Base-by-base conservation (phyloP, 1,140 invertebrate species). In the Temnothorax longispinosus region DNA sequence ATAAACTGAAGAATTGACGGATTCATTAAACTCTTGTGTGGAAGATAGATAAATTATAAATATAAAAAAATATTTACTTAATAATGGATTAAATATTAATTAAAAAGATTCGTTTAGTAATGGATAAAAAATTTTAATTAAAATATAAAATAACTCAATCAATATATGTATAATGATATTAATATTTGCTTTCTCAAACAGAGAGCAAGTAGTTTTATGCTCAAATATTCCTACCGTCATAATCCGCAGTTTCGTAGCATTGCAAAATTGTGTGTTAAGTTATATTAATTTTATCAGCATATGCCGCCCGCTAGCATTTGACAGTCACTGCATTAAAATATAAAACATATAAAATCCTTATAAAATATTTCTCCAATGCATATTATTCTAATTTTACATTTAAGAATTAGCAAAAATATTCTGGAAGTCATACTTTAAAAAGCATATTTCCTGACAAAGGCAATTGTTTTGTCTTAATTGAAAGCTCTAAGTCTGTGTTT, bases 181-280 rank as follows among this genome's bases (percentile, higher is more conserved):
- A 54, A n/a, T 54, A 56, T 54, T 54, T 56, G n/a, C 6, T 58
- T 27, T 75, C 6, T 58, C 3, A 75, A 58, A 52, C 7, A 38
- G 7, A 50, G 7, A 47, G 6, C 3, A 50, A 72, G 6, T 52
- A 27, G 5, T 21, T 52, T 80, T 21, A 58, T 52, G 21, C 3
- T 81, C 6, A 60, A n/a, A 47, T 60, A 3, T 21, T 67, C 80
- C 69, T 84, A 84, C 80, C 54, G 44, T 75, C 11, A 3, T 50
- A 13, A 75, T 75, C 54, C 69, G 18, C 21, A 27, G 21, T 74
- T 60, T 60, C 52, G 54, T 62, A 6, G 69, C 69, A 6, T 75
- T 60, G 67, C 38, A 47, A 21, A 41, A 75, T 84, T 84, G 13
- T 10, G 8, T 35, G 35, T 82, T 10, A 38, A 50, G 8, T 56